Evolutionary conservation across 2,113 vertebrate species (phyloP).

Genomic region (Mobula hypostoma): DNA sequence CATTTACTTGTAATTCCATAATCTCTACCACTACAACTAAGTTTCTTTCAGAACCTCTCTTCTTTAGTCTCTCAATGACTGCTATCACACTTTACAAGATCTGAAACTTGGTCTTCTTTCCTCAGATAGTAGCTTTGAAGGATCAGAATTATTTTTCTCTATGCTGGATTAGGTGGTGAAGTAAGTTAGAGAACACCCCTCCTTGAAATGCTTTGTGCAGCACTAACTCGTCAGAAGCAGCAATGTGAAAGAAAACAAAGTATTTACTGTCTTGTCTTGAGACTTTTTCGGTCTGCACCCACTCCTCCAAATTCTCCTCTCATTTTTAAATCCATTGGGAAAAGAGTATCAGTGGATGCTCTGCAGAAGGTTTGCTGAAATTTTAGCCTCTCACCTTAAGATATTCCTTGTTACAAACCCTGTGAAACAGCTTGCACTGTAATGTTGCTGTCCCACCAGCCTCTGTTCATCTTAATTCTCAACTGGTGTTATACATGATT

Average conservation of each 20-base stretch:
- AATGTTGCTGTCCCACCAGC: background rate
- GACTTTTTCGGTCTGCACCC: background rate
- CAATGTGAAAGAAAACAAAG: background rate
- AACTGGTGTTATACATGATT: background rate
- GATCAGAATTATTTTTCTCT: too few relatives aligned
- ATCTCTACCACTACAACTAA: background rate
- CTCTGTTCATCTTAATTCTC: background rate
- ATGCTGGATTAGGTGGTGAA: background rate
- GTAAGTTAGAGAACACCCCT: background rate
- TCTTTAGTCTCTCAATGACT: background rate
- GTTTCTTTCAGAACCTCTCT: background rate
- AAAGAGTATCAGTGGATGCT: background rate
- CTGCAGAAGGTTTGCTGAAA: background rate
- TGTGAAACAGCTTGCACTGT: too few relatives aligned
- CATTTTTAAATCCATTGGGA: background rate
- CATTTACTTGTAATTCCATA: background rate
- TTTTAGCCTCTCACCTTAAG: background rate
- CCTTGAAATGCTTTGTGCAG: background rate
- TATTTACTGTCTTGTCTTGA: background rate
- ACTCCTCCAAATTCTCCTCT: background rate
- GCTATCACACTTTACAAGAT: background rate
- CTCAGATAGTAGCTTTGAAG: background rate
- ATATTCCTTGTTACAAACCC: background rate
- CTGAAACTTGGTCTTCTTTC: background rate
- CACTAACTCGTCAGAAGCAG: background rate